Evolutionary conservation across 1,140 invertebrate genomes (phyloP), one percentile per base, ranked within the genome.

Genomic region (Drosophila sp.): DNA sequence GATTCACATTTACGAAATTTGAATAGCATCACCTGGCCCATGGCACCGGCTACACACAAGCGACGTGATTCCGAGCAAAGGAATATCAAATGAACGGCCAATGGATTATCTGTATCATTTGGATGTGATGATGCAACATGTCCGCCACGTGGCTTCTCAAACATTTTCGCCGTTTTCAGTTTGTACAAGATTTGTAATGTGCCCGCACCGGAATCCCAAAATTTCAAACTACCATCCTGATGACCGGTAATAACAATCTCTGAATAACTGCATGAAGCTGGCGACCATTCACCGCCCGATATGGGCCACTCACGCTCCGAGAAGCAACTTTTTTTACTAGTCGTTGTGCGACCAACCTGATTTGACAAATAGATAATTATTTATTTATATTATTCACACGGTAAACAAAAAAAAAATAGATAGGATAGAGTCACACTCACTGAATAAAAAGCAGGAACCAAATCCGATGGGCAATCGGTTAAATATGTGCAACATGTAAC

Each of bases 171-270:
- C 87, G 98, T 99, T 94, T 99, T 99, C 83, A 99, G 93, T 95
- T 99, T 99, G 93, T 99, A 99, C 82, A 99, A 94, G 71, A 99
- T 96, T 92, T 98, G 97, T 10, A 99, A 93, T 35, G 96, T 96
- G 50, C 97, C 97, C 61, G 97, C 96, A 74, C 97, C 98, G 6
- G 98, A 97, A 93, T 99, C 98, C 98, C 98, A 99, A 93, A 99
- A 99, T 92, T 98, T 99, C 69, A 99, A 94, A 84, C 97, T 98
- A 50, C 98, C 98, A 93, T 99, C 98, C 64, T 98, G 97, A 93
- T 99, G 98, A 10, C 98, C 98, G 50, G 98, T 99, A 55, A 99
- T 95, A 79, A 99, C 97, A 90, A 99, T 97, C 94, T 99, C 98
- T 92, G 97, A 97, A 93, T 99, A 99, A 92, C 97, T 98, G 93